Conservation (phyloP, 2,888 invertebrate species). For the Dichetophora obliterata region DNA sequence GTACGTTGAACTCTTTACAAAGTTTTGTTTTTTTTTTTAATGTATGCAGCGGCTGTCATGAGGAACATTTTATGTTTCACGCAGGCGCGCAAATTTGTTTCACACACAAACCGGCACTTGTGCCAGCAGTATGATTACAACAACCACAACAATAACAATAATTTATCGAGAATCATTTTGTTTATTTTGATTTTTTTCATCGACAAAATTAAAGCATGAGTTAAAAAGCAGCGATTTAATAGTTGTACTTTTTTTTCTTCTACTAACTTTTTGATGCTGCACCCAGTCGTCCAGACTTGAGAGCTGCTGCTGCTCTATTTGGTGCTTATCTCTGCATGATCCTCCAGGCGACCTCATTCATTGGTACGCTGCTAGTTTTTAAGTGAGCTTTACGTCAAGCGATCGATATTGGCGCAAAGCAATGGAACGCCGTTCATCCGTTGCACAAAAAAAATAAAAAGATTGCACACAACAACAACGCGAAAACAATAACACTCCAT, state of each 20-base stretch:
- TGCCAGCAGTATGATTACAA: not conserved
- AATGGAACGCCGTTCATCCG: slow-evolving; percentile 17
- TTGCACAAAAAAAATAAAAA: not conserved
- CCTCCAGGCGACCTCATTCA: slow-evolving; percentile 40
- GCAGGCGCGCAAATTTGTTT: slow-evolving; percentile 29
- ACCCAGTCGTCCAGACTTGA: not conserved
- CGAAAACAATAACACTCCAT: slow-evolving; percentile 37
- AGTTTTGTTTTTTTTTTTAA: too few species aligned
- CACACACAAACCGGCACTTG: slow-evolving; percentile 5
- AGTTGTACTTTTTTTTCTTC: not conserved
- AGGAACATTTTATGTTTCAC: slow-evolving; percentile 4
- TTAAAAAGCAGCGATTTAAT: not conserved
- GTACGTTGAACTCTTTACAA: slow-evolving; percentile 7
- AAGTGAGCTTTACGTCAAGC: slow-evolving; percentile 32
- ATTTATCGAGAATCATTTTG: slow-evolving; percentile 30
- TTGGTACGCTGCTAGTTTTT: not conserved
- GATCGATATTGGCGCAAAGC: slow-evolving; percentile 33
- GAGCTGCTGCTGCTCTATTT: not conserved
- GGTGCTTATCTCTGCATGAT: slow-evolving; percentile 43
- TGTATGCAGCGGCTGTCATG: slow-evolving; percentile 24
- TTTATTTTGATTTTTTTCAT: slow-evolving; percentile 21
- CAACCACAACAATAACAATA: slow-evolving; percentile 22
- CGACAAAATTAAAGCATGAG: not conserved
- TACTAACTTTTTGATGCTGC: not conserved
- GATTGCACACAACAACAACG: not conserved